These are phyloP conservation scores for Conger conger DNA, from an alignment of 2,113 vertebrate species.

Conservation along the genomic window DNA sequence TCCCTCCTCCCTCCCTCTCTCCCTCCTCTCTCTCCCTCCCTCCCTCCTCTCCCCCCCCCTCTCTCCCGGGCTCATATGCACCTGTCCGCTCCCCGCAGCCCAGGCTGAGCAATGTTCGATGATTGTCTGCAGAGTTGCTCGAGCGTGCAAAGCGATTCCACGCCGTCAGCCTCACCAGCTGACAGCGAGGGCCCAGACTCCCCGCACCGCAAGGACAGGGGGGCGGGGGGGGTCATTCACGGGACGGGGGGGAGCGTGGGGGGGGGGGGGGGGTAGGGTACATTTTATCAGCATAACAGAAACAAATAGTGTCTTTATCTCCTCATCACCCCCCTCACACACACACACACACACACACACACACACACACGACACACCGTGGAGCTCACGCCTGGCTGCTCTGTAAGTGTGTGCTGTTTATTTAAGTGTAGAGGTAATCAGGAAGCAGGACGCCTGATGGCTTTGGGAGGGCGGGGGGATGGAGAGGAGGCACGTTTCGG, in stretches of 20 bases:
- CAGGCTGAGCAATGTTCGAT: conserved; percentile 49
- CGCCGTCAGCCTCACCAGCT: conserved; percentile 27
- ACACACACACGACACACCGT: conserved; percentile 20
- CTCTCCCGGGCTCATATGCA: not conserved
- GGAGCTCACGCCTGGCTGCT: conserved; percentile 52
- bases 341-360: conserved; percentile 22
- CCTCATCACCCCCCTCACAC: conserved; percentile 40
- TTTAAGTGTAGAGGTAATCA: conserved; percentile 69
- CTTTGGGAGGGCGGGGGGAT: conserved; percentile 41
- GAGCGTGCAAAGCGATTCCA: conserved; percentile 61
- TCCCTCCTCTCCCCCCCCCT: not conserved
- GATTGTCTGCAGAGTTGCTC: conserved; percentile 60
- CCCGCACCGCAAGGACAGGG: conserved; percentile 49
- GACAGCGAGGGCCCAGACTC: conserved; percentile 47
- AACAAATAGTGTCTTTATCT: conserved; percentile 54
- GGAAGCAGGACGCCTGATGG: conserved; percentile 40
- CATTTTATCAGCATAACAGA: conserved; percentile 46
- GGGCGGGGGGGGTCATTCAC: conserved; percentile 21
- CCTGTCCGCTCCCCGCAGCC: conserved; percentile 23
- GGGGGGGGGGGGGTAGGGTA: not conserved
- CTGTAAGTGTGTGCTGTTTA: conserved; percentile 57
- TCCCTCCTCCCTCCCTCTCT: not conserved
- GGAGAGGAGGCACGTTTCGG: conserved; percentile 38
- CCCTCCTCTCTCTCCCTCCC: not conserved
- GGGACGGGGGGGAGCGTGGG: conserved; percentile 12